Evolutionary conservation across 2,797 vertebrate species (phyloP), one percentile per base, ranked within the genome.

Genomic region (Spinus olivaceus): DNA sequence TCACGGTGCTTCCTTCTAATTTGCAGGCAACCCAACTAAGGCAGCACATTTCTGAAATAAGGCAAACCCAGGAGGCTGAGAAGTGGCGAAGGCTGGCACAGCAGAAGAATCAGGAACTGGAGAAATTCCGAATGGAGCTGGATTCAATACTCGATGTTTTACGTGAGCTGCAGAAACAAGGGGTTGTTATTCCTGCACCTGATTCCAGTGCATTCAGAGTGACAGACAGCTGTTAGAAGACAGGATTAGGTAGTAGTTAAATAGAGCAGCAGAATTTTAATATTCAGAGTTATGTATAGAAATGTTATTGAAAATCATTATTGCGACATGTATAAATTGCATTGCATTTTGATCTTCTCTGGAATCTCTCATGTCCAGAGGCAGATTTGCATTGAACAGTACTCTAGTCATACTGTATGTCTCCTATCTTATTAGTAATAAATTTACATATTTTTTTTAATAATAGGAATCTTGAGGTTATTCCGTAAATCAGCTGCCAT

Each of bases 61-160:
- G 98, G 77, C 97, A 98, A 90, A 97, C 86, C 90, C 97, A 88
- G 2, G 98, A 99, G 97, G 94, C 87, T 25, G 98, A 98, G 53
- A 98, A 95, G 90, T 99, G 99, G 99, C 98, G 97, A 76, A 97
- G 95, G 25, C 93, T 99, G 41, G 98, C 98, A 4, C 98, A 98
- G 86, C 91, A 96, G 53, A 99, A 98, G 95, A 98, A 98, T 83
- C 98, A 88, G 65, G 99, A 99, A 64, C 96, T 99, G 92, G 98
- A 99, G 74, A 97, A 94, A 76, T 99, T 99, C 92, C 98, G 99
- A 53, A 93, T 97, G 56, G 99, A 99, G 94, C 79, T 99, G 90
- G 99, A 99, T 97, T 98, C 99, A 5, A 99, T 99, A 74, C 88
- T 99, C 70, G 99, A 99, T 57, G 98, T 99, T 44, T 93, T 99